Evolutionary conservation across 2,797 vertebrate species (phyloP).

Genomic region (Nannoperca australis): DNA sequence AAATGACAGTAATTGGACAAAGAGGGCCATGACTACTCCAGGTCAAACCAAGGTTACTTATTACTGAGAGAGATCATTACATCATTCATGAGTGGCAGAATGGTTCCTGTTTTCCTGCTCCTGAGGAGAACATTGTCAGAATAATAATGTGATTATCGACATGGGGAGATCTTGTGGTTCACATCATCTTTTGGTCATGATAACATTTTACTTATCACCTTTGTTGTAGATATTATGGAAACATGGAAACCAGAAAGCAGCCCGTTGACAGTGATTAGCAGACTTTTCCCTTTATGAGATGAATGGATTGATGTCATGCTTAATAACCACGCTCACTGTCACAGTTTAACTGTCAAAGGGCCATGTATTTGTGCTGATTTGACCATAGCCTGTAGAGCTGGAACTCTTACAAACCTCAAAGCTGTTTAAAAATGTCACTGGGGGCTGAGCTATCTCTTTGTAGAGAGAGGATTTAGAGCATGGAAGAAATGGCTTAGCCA

Average conservation of each 20-base stretch:
- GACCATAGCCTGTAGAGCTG: slow-evolving; percentile 20
- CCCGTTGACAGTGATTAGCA: background rate
- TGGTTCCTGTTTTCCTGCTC: background rate
- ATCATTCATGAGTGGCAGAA: slow-evolving; percentile 37
- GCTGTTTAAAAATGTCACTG: slow-evolving; percentile 57
- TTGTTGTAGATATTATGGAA: background rate
- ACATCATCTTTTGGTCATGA: background rate
- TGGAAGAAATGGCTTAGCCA: slow-evolving; percentile 62
- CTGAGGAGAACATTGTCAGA: background rate
- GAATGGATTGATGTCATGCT: slow-evolving; percentile 10
- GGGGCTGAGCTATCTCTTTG: slow-evolving; percentile 54
- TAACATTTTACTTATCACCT: background rate
- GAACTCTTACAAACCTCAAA: slow-evolving; percentile 37
- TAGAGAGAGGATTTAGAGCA: slow-evolving; percentile 44
- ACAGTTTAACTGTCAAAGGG: slow-evolving; percentile 14
- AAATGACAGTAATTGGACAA: slow-evolving; percentile 42
- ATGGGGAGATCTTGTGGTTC: slow-evolving; percentile 6
- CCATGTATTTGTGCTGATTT: slow-evolving; percentile 18
- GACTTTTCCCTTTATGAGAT: slow-evolving; percentile 4
- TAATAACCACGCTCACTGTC: background rate
- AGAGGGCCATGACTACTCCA: background rate
- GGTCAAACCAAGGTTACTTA: slow-evolving; percentile 28
- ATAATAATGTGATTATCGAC: background rate
- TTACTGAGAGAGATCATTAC: slow-evolving; percentile 5
- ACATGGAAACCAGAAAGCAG: background rate